Percentiles rank a stretch among this genome's conserved stretches.
Conservation (phyloP, 2,888 invertebrate species). For the Drosophila neonasuta region DNA sequence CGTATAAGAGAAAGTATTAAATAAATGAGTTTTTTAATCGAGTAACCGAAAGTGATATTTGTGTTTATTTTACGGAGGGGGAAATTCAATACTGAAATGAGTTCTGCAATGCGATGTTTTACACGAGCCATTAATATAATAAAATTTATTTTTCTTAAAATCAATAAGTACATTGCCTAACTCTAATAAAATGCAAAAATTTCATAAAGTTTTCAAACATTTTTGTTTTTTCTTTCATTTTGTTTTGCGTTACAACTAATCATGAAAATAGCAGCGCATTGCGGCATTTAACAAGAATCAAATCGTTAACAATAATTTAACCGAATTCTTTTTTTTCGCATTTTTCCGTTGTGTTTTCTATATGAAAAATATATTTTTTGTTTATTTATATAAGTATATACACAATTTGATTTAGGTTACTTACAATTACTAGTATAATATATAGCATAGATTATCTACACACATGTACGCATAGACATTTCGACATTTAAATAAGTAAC, state of each 20-base stretch:
- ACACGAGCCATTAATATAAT: conserved; percentile 30
- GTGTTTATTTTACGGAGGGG: not conserved
- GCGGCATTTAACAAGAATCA: conserved; percentile 50
- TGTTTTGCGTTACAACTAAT: conserved; percentile 35
- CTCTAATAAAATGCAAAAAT: conserved; percentile 64
- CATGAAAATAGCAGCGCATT: conserved; percentile 28
- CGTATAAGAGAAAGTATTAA: conserved; percentile 44
- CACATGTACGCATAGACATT: conserved; percentile 21
- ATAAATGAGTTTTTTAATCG: conserved; percentile 27
- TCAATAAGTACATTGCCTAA: conserved; percentile 54
- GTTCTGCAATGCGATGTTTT: not conserved
- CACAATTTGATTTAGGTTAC: conserved; percentile 38
- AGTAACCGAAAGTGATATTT: not conserved
- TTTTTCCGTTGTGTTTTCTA: conserved; percentile 1
- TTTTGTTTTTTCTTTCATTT: conserved; percentile 1
- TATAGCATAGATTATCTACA: conserved; percentile 7
- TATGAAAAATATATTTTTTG: conserved; percentile 36
- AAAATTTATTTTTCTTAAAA: conserved; percentile 57
- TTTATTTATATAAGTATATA: conserved; percentile 12
- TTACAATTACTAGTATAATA: conserved; percentile 1
- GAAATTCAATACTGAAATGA: not conserved
- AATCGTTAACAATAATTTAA: conserved; percentile 56
- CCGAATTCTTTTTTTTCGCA: not conserved
- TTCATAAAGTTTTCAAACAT: conserved; percentile 22
- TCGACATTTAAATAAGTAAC: conserved; percentile 31